phyloP scores from a whole-genome alignment of 2,888 invertebrate species.

The Napeogenes sylphis region DNA sequence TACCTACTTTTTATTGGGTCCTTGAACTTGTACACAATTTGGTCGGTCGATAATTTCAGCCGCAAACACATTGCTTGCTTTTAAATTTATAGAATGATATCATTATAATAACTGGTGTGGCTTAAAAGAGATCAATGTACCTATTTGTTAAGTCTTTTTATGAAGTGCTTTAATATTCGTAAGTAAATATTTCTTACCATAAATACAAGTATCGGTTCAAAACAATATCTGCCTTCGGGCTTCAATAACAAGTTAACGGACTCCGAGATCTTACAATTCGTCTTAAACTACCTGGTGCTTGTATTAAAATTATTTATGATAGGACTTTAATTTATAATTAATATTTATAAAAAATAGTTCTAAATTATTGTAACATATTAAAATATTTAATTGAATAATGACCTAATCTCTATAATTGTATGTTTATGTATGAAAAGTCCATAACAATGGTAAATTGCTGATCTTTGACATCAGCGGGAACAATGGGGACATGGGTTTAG shows the following conservation, averaged over 20 bases:
- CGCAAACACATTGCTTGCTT: conserved; percentile 43
- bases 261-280: conserved; percentile 28
- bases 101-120: conserved; percentile 44
- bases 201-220: conserved; percentile 4
- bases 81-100: conserved; percentile 55
- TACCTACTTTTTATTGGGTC: conserved; percentile 67
- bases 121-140: background rate
- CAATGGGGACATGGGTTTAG: conserved; percentile 60
- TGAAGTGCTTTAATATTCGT: conserved; percentile 3
- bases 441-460: conserved; percentile 73
- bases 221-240: conserved; percentile 26
- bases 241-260: conserved; percentile 29
- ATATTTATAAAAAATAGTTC: background rate
- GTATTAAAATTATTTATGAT: conserved; percentile 30
- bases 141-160: background rate
- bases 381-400: background rate
- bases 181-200: conserved; percentile 7
- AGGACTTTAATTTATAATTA: conserved; percentile 15
- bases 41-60: conserved; percentile 69
- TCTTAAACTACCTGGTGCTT: conserved; percentile 31
- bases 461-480: conserved; percentile 72
- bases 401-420: conserved; percentile 21
- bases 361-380: background rate
- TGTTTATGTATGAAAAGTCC: conserved; percentile 37
- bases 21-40: conserved; percentile 73